phyloP scores from a whole-genome alignment of 2,797 vertebrate genomes.

The Aulostomus chinensis region DNA sequence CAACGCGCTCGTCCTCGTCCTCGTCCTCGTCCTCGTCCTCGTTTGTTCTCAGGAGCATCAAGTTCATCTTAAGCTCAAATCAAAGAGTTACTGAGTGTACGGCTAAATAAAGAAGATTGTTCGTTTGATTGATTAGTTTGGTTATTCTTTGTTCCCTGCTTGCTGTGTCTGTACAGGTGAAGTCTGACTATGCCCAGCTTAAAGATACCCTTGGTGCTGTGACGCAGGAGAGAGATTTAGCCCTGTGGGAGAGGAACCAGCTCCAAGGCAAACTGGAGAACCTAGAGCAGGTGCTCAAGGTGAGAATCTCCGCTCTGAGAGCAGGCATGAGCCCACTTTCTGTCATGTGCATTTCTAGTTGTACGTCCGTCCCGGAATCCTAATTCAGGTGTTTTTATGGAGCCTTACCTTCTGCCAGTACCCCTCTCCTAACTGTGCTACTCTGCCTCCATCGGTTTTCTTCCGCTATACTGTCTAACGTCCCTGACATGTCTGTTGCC shows the following conservation, averaged over 20 bases:
- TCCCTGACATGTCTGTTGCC: constrained; percentile 76
- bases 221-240: constrained; percentile 89
- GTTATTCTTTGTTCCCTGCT: constrained; percentile 24
- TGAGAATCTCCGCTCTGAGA: constrained; percentile 66
- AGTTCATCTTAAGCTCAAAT: no score
- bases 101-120: no score
- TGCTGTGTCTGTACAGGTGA: constrained; percentile 80
- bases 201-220: constrained; percentile 83
- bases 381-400: constrained; percentile 47
- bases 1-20: no score
- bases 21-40: no score
- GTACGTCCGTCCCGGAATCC: constrained; percentile 23
- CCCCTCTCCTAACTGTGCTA: constrained; percentile 47
- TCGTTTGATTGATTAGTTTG: no score
- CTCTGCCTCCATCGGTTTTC: constrained; percentile 55
- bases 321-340: not conserved
- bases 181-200: constrained; percentile 87
- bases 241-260: constrained; percentile 88
- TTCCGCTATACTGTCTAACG: constrained; percentile 61
- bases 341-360: constrained; percentile 25
- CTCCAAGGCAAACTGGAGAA: constrained; percentile 99
- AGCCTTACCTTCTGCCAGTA: constrained; percentile 41
- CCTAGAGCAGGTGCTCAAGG: constrained; percentile 99
- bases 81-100: no score
- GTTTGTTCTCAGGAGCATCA: no score